Base-by-base conservation (phyloP, 1,140 invertebrate genomes). In the Cydia splendana region DNA sequence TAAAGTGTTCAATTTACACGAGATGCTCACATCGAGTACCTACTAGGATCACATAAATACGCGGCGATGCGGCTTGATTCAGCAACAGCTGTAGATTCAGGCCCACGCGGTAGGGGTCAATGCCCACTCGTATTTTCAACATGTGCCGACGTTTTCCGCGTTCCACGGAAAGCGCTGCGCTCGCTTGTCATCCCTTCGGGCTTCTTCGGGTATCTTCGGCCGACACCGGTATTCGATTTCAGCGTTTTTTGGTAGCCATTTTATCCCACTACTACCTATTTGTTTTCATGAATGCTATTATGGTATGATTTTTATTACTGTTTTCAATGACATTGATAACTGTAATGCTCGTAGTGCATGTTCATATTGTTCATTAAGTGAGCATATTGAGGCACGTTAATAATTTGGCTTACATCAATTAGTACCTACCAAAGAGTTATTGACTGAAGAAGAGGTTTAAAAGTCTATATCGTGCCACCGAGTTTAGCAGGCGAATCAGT, bases 131-230 rank as follows among this genome's bases (percentile, higher is more conserved):
- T 91, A 91, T 93, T 93, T 91, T 90, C 91, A 91, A 93, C 90
- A 93, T 93, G 86, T 91, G 88, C 91, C 86, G 86, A 88, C 88
- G 88, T 91, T 93, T 93, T 93, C 91, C 91, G 91, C 91, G 89
- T 92, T 93, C 90, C 89, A 85, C 78, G 91, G 87, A 91, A 91
- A 91, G 84, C 88, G 84, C 87, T 86, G 67, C 57, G 75, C 87
- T 86, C 84, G 86, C 85, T 80, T 89, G 91, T 91, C 91, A 89
- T 89, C 90, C 87, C 87, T 88, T 91, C 90, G 88, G 87, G 76
- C 78, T 78, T 80, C 83, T 85, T 91, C 90, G 90, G 83, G 18
- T 24, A 75, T 82, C 83, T 85, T 91, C 91, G 89, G 80, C 10
- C 15, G 28, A 51, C 38, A 45, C 75, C 75, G 77, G 45, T n/a